Percentiles rank a stretch among this genome's conserved stretches.
These are phyloP conservation scores for Phymatocera aterrima DNA, from an alignment of 2,888 invertebrate genomes.

Conservation along the genomic window DNA sequence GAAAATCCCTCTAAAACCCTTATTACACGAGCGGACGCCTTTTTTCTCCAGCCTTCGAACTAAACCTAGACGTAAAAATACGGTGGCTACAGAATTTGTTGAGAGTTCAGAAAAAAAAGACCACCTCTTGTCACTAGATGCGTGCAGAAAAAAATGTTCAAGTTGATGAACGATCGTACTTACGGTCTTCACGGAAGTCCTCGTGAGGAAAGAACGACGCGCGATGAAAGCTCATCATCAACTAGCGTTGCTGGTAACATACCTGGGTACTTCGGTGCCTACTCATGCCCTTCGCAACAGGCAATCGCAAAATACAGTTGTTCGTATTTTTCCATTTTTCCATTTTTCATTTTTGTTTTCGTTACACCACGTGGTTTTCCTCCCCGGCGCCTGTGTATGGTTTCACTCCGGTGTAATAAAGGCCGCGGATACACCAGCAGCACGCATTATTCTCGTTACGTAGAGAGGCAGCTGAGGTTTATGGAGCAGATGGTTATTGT, in stretches of 20 bases:
- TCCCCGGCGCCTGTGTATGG: not conserved
- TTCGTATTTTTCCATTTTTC: not conserved
- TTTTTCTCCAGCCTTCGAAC: not conserved
- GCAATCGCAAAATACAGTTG: constrained; percentile 6
- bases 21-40: constrained; percentile 28
- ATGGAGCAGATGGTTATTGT: constrained; percentile 65
- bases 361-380: not conserved
- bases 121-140: too few species aligned
- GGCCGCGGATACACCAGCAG: constrained; percentile 59
- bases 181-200: not conserved
- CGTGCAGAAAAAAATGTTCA: too few species aligned
- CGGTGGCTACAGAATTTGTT: too few species aligned
- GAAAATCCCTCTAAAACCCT: constrained; percentile 14
- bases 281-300: too few species aligned
- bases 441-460: constrained; percentile 68
- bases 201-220: not conserved
- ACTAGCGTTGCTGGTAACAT: not conserved
- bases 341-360: not conserved
- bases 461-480: constrained; percentile 59
- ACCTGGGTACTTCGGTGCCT: not conserved
- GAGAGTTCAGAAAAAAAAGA: too few species aligned
- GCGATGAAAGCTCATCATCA: not conserved
- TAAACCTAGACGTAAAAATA: too few species aligned
- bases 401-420: constrained; percentile 29
- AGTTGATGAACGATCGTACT: not conserved